These are phyloP conservation scores for Hassar affinis DNA, from an alignment of 2,113 vertebrate genomes.

Conservation along the genomic window DNA sequence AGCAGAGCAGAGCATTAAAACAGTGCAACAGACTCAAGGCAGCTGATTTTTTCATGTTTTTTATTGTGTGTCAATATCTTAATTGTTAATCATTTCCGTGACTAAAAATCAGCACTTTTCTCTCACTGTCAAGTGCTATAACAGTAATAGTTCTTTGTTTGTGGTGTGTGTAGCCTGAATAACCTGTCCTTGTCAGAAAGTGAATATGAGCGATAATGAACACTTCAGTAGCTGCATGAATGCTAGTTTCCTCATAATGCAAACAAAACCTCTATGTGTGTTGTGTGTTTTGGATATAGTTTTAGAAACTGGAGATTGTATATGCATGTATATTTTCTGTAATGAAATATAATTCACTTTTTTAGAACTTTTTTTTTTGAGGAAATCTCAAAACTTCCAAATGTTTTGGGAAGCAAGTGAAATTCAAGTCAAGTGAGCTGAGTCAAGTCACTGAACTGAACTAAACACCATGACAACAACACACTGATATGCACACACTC, in stretches of 20 bases:
- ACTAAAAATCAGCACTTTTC: not conserved
- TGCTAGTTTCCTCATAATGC: not conserved
- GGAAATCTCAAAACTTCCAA: not conserved
- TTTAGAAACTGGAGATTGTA: not conserved
- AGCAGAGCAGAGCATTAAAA: not conserved
- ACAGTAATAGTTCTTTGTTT: not conserved
- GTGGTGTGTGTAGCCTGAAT: not conserved
- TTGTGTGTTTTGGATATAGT: not conserved
- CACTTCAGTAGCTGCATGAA: not conserved
- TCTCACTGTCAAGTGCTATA: not conserved
- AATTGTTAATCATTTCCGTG: not conserved
- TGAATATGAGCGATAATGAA: not conserved
- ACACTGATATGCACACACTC: constrained; percentile 56
- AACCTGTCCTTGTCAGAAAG: not conserved
- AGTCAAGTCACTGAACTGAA: not conserved
- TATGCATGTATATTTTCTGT: not conserved
- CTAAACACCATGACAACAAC: not conserved
- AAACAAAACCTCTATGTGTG: not conserved
- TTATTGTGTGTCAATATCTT: not conserved
- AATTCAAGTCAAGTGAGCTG: not conserved
- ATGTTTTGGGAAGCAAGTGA: not conserved
- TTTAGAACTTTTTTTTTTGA: no score
- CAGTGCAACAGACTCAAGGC: not conserved
- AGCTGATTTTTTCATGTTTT: not conserved
- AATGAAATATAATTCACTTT: not conserved